phyloP scores from a whole-genome alignment of 2,888 invertebrate genomes.

The Metopia argyrocephala region DNA sequence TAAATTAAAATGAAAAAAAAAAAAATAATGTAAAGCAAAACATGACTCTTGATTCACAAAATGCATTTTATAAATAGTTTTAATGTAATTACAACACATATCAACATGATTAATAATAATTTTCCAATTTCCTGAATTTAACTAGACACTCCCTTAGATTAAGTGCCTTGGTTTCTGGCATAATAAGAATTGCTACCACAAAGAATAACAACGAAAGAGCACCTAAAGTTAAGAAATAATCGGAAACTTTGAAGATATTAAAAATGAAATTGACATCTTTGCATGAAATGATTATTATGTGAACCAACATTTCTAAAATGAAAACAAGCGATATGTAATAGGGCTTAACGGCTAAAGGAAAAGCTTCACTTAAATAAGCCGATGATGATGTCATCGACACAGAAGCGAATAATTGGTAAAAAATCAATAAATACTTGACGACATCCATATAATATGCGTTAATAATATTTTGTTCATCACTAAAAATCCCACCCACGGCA shows the following conservation, averaged over 20 bases:
- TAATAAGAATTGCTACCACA: conserved; percentile 59
- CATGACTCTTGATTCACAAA: too few species aligned
- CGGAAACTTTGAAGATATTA: background rate
- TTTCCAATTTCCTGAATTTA: conserved; percentile 61
- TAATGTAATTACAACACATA: background rate
- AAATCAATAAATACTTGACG: conserved; percentile 67
- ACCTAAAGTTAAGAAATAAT: conserved; percentile 68
- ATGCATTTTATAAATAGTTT: background rate
- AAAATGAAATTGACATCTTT: background rate
- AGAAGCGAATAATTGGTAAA: conserved; percentile 70
- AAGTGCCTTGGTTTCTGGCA: conserved; percentile 72
- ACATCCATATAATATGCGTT: conserved; percentile 56
- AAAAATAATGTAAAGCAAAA: too few species aligned
- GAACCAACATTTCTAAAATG: conserved; percentile 68
- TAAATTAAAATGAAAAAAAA: too few species aligned
- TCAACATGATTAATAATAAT: background rate
- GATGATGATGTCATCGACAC: conserved; percentile 71
- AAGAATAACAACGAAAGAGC: conserved; percentile 66
- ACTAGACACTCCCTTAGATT: conserved; percentile 69
- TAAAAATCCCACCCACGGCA: conserved; percentile 64
- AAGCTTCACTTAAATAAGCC: conserved; percentile 73
- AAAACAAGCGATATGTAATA: conserved; percentile 70
- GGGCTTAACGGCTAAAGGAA: conserved; percentile 72
- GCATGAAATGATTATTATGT: conserved; percentile 63
- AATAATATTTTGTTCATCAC: background rate